Evolutionary conservation across 2,797 vertebrate species (phyloP).

Genomic region (Diglossa cyanea): DNA sequence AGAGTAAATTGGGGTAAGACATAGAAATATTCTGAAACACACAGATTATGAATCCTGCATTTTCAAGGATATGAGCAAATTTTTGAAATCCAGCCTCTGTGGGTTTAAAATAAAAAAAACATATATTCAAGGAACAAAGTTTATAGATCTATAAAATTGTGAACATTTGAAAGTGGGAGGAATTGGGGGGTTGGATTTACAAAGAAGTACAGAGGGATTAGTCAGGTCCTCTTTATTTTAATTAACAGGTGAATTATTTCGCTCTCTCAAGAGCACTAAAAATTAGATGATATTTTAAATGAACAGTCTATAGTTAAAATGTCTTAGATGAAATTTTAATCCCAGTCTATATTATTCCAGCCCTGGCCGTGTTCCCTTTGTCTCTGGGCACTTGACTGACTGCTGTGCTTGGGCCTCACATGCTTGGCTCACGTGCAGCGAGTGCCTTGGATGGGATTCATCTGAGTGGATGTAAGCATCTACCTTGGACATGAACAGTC

Average conservation of each 20-base stretch:
- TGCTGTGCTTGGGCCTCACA: background rate
- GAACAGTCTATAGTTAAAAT: background rate
- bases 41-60: background rate
- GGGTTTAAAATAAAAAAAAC: background rate
- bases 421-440: background rate
- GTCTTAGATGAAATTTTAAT: background rate
- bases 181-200: background rate
- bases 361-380: background rate
- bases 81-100: background rate
- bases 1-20: background rate
- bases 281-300: background rate
- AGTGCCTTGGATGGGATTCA: background rate
- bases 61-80: background rate
- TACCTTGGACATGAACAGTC: background rate
- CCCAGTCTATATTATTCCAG: background rate
- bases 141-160: background rate
- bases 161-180: background rate
- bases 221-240: background rate
- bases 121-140: background rate
- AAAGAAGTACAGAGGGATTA: background rate
- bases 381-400: background rate
- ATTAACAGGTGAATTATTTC: constrained; percentile 14
- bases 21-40: background rate
- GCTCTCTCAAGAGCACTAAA: background rate
- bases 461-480: background rate